Percentiles rank a stretch among this genome's conserved stretches.
Conservation (phyloP, 2,797 vertebrate species). For the Schizopygopsis malacanthus region DNA sequence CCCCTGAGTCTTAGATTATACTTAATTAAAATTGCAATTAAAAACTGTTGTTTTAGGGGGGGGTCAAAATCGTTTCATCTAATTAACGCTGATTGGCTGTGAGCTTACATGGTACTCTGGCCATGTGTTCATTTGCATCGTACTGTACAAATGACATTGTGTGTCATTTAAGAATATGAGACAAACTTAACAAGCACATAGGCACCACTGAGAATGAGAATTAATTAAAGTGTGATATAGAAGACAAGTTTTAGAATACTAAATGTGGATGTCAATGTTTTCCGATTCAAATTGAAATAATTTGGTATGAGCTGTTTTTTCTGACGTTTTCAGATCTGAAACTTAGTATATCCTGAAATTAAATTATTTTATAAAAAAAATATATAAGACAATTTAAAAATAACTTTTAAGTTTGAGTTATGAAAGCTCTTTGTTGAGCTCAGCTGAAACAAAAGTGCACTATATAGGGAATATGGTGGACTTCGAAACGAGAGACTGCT, state of each 20-base stretch:
- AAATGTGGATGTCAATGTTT: background rate
- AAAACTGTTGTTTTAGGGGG: conserved; percentile 8
- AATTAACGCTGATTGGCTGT: conserved; percentile 38
- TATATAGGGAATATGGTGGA: conserved; percentile 21
- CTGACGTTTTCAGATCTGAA: background rate
- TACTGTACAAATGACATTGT: background rate
- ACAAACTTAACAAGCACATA: background rate
- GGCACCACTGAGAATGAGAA: background rate
- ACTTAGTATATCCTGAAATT: too few relatives aligned
- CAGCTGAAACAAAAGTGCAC: background rate
- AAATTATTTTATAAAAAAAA: background rate
- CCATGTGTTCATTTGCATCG: conserved; percentile 36
- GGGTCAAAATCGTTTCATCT: background rate
- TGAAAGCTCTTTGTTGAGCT: background rate
- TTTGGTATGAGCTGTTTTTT: background rate
- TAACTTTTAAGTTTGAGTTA: background rate
- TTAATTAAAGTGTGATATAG: background rate
- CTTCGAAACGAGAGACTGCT: background rate
- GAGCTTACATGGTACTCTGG: background rate
- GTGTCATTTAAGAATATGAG: conserved; percentile 17
- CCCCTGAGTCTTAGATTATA: conserved; percentile 7
- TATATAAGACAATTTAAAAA: background rate
- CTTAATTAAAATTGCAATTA: conserved; percentile 35
- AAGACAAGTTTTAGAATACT: background rate
- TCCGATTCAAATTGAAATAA: background rate